Conservation (phyloP, 2,113 vertebrate genomes). For the Plecturocebus donacophilus region DNA sequence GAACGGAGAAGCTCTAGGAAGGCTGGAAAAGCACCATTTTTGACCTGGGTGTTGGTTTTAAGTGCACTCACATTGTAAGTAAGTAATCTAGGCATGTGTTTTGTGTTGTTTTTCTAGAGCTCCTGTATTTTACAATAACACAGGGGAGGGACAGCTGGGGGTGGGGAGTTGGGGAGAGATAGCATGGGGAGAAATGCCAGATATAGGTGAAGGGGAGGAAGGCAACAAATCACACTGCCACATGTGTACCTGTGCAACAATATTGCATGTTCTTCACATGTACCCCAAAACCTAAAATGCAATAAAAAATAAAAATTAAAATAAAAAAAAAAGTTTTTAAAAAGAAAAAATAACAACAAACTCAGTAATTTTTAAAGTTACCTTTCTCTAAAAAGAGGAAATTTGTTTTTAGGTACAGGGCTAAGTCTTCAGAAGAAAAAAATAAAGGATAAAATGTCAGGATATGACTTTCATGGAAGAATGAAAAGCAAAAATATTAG, state of each 20-base stretch:
- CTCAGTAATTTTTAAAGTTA: not conserved
- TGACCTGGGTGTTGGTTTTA: not conserved
- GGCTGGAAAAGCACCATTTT: not conserved
- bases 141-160: no score
- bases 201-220: no score
- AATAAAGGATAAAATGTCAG: not conserved
- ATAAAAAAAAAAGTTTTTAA: not conserved
- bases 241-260: no score
- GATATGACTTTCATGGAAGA: not conserved
- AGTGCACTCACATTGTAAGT: rapidly evolving
- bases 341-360: not conserved
- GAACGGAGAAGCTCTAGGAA: no score
- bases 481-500: not conserved
- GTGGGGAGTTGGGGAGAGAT: no score
- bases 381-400: not conserved
- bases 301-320: no score
- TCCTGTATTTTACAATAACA: not conserved
- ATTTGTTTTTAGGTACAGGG: not conserved
- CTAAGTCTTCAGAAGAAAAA: not conserved
- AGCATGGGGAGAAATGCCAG: no score
- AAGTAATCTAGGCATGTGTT: not conserved
- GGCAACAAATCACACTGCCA: no score
- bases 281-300: no score
- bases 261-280: no score
- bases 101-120: not conserved